A percentile compares a stretch with the other conserved stretches of the same genome.
Conservation (phyloP, 2,113 vertebrate genomes). For the Petaurus breviceps region DNA sequence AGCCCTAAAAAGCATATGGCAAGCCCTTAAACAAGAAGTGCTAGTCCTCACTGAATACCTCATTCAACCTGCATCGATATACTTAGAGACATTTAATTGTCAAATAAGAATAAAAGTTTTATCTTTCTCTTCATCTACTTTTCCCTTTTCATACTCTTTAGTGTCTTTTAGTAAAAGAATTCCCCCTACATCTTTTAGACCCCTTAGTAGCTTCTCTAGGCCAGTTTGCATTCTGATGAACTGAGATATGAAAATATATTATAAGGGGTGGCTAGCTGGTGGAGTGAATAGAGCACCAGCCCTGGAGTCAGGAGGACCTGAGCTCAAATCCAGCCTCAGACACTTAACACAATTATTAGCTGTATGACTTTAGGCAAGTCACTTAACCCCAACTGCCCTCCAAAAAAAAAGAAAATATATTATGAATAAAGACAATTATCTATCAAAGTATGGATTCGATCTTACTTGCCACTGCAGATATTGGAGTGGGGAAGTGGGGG, state of each 20-base stretch:
- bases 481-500: not conserved
- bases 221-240: slow-evolving; percentile 52
- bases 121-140: not conserved
- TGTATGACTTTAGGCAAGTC: no score
- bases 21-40: not conserved
- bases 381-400: no score
- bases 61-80: not conserved
- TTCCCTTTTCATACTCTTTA: not conserved
- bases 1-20: not conserved
- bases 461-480: slow-evolving; percentile 25
- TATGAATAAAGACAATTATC: slow-evolving; percentile 44
- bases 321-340: no score
- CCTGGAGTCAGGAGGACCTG: no score
- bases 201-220: slow-evolving; percentile 54
- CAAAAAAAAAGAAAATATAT: no score
- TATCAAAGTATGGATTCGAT: slow-evolving; percentile 29
- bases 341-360: no score
- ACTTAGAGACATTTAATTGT: not conserved
- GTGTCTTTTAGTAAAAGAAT: not conserved
- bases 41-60: not conserved
- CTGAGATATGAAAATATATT: slow-evolving; percentile 61
- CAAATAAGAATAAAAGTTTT: slow-evolving; percentile 21
- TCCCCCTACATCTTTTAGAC: not conserved
- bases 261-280: no score
- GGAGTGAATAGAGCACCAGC: no score